A percentile compares a stretch with the other conserved stretches of the same genome.
phyloP scores from a whole-genome alignment of 2,888 invertebrate species.

The Ptychoptera albimana region DNA sequence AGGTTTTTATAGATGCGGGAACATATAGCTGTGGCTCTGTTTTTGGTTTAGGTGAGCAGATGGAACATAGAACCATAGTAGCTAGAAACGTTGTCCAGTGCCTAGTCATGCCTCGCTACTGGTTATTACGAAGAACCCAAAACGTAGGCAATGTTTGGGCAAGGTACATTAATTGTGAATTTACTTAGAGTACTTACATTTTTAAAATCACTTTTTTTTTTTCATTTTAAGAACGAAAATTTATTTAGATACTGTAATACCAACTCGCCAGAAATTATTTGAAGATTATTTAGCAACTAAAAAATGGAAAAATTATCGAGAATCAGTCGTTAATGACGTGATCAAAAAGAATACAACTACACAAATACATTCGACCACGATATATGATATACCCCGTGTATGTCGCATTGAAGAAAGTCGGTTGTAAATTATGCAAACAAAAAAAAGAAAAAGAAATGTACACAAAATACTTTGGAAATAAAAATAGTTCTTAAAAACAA shows the following conservation, averaged over 20 bases:
- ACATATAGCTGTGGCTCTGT: conserved; percentile 23
- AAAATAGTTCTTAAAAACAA: background rate
- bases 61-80: conserved; percentile 48
- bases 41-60: conserved; percentile 55
- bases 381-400: too few relatives aligned
- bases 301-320: conserved; percentile 24
- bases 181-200: too few relatives aligned
- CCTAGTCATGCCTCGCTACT: conserved; percentile 50
- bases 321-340: conserved; percentile 14
- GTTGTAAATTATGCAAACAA: too few relatives aligned
- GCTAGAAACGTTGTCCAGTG: conserved; percentile 47
- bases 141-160: conserved; percentile 29
- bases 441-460: too few relatives aligned
- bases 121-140: conserved; percentile 39
- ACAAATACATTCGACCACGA: too few relatives aligned
- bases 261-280: conserved; percentile 21
- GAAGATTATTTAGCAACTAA: conserved; percentile 19
- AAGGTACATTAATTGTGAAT: conserved; percentile 9
- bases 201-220: background rate
- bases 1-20: conserved; percentile 26
- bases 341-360: background rate
- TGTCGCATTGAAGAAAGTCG: too few relatives aligned
- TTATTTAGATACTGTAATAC: conserved; percentile 22
- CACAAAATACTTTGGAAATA: too few relatives aligned
- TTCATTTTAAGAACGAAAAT: conserved; percentile 14